Conservation (phyloP, 2,113 vertebrate genomes). For the Corythoichthys haematopterus region DNA sequence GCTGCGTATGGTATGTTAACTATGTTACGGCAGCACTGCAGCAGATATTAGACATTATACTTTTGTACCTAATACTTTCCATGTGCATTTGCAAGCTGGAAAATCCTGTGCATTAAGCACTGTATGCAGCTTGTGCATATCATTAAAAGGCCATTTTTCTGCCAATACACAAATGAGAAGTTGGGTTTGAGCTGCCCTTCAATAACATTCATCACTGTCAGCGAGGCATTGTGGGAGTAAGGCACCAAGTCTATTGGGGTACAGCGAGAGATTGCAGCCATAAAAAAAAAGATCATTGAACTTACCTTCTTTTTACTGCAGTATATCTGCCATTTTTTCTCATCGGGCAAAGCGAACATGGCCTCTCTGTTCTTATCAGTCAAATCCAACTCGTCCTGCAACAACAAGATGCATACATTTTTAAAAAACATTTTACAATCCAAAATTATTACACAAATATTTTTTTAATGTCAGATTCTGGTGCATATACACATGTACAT, state of each 20-base stretch:
- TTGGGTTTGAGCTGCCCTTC: conserved; percentile 20
- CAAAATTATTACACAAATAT: too few relatives aligned
- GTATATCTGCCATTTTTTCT: conserved; percentile 99
- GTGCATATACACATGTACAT: too few relatives aligned
- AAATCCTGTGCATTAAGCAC: neutral
- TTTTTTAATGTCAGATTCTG: too few relatives aligned
- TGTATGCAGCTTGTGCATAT: neutral
- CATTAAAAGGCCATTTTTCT: conserved; percentile 6
- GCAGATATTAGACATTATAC: neutral
- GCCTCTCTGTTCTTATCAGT: conserved; percentile 96
- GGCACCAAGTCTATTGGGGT: conserved; percentile 30
- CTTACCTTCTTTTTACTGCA: conserved; percentile 98
- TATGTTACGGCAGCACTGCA: conserved; percentile 28
- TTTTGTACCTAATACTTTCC: conserved; percentile 11
- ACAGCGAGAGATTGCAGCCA: conserved; percentile 31
- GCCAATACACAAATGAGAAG: conserved; percentile 31
- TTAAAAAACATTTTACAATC: too few relatives aligned
- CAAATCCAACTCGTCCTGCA: conserved; percentile 96
- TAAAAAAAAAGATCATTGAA: conserved; percentile 6
- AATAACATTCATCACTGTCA: conserved; percentile 29
- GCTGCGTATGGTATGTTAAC: conserved; percentile 42
- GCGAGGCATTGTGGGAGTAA: conserved; percentile 32
- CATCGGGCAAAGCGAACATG: conserved; percentile 92
- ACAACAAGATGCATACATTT: neutral
- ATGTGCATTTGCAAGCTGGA: neutral